Evolutionary conservation across 2,888 invertebrate genomes (phyloP), one percentile per base, ranked within the genome.

Genomic region (Sclerodermus sp.): DNA sequence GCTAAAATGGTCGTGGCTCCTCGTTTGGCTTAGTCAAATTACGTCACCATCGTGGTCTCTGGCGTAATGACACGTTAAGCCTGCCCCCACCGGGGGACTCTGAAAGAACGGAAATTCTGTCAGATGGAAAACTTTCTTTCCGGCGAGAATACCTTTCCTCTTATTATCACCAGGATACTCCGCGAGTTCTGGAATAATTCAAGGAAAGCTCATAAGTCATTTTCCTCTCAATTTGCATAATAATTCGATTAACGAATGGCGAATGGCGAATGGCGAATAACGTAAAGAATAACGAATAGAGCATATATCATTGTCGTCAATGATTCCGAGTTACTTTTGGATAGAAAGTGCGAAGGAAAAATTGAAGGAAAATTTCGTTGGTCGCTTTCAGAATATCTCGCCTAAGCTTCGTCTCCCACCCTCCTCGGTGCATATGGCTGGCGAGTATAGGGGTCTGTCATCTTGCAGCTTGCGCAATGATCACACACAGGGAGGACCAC

Each of bases 401-500:
- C 4, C 23, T 23, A 23, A 23, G 23, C 23, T 23, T 23, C 23
- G 5, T 5, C 38, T 60, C 62, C 70, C 73, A 67, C 70, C 72
- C 73, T 67, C 69, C 66, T 65, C 23, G 8, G 60, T 63, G 58
- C 70, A 73, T 68, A 71, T 66, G 70, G 65, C 62, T 55, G 53
- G 53, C 47, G 45, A 47, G 52, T 51, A 53, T 56, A 55, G 49
- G 57, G 63, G 60, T 59, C 59, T 66, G 69, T 70, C 68, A 67
- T 67, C 63, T 63, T 60, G 69, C 71, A 71, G 71, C 70, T 71
- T 71, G 71, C 68, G 64, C 64, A 66, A 71, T 64, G 57, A 62
- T 57, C 58, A 49, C 18, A 10, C 37, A 30, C 32, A 23, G 32
- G 18, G 34, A 23, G 23, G 23, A 23, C 23, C 23, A 23, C 4